These are phyloP conservation scores for Tanaodytes sp. DNA, from an alignment of 2,888 invertebrate species.

Conservation along the genomic window DNA sequence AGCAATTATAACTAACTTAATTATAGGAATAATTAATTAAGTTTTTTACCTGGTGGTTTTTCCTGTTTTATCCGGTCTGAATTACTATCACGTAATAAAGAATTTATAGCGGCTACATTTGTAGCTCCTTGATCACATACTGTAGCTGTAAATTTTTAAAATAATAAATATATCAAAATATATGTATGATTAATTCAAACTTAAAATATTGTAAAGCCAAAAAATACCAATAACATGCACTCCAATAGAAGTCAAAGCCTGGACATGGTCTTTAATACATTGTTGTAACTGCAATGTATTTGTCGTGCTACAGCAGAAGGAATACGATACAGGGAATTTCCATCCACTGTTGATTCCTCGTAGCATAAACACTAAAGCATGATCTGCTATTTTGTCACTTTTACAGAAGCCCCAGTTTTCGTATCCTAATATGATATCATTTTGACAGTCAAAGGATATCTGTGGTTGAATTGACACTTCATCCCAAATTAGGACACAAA, in stretches of 20 bases:
- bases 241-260: not conserved
- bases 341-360: slow-evolving; percentile 28
- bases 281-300: slow-evolving; percentile 3
- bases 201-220: slow-evolving; percentile 3
- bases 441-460: not conserved
- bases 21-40: not conserved
- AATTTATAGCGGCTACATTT: slow-evolving; percentile 14
- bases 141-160: not conserved
- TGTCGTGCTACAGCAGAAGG: slow-evolving; percentile 28
- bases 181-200: not conserved
- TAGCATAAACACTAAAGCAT: slow-evolving; percentile 21
- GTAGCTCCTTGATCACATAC: slow-evolving; percentile 10
- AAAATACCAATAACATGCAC: not conserved
- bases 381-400: slow-evolving; percentile 26
- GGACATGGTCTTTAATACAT: slow-evolving; percentile 17
- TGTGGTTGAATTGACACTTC: slow-evolving; percentile 16
- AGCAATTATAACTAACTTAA: not conserved
- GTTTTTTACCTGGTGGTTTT: no score
- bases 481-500: slow-evolving; percentile 11
- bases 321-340: slow-evolving; percentile 36
- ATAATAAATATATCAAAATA: not conserved
- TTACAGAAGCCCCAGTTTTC: slow-evolving; percentile 18
- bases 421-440: slow-evolving; percentile 7
- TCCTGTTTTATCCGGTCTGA: no score
- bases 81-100: not conserved